Percentiles rank a stretch among this genome's conserved stretches.
Conservation (phyloP, 2,888 invertebrate genomes). For the Boloria selene region DNA sequence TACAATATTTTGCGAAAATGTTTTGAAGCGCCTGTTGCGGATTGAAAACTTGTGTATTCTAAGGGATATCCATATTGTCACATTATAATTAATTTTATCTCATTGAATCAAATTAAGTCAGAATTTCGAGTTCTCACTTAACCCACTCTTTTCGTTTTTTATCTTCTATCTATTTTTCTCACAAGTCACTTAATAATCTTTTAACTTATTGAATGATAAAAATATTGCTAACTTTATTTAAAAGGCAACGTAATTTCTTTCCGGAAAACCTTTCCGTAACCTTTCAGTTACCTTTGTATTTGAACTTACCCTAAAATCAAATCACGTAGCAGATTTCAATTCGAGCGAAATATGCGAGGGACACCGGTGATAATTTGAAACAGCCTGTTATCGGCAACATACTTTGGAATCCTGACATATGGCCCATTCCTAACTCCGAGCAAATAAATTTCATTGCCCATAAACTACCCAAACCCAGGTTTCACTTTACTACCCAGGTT, state of each 20-base stretch:
- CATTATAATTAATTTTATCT: no score
- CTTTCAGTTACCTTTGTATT: constrained; percentile 1
- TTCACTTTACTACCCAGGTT: not conserved
- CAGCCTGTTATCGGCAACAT: constrained; percentile 46
- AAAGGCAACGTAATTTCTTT: constrained; percentile 5
- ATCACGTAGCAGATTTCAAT: constrained; percentile 41
- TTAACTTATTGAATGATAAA: not conserved
- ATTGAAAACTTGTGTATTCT: not conserved
- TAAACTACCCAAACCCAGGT: constrained; percentile 45
- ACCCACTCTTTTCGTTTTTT: no score
- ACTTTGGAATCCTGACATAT: constrained; percentile 45
- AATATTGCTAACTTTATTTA: not conserved
- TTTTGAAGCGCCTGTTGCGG: not conserved
- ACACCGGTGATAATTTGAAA: constrained; percentile 47
- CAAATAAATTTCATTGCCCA: constrained; percentile 47
- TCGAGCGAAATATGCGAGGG: constrained; percentile 40
- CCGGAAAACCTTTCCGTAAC: not conserved
- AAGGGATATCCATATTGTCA: not conserved
- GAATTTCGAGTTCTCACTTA: no score
- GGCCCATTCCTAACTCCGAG: constrained; percentile 30
- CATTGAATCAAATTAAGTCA: no score
- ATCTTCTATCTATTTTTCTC: no score
- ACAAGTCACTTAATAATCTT: no score
- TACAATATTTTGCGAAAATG: constrained; percentile 8
- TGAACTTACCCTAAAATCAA: constrained; percentile 21